Evolutionary conservation across 2,113 vertebrate species (phyloP), one percentile per base, ranked within the genome.

Genomic region (Caloenas nicobarica): DNA sequence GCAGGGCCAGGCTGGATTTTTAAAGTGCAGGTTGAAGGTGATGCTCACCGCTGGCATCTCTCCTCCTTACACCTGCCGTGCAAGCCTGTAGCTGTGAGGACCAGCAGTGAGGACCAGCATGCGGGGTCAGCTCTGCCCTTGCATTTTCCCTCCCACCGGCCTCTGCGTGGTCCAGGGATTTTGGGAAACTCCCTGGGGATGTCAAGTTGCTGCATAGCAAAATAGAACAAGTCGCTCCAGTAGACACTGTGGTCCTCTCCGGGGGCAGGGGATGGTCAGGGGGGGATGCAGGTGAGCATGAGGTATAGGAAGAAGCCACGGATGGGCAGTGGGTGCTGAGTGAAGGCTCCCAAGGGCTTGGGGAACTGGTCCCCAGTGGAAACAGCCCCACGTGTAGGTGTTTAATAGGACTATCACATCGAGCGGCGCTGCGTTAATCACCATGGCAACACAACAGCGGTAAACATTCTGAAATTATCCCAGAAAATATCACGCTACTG

Each of bases 391-490:
- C 1, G 16, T 88, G 96, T 84, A 84, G 97, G 96, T 96, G 94
- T 96, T 97, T 94, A 95, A 96, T 91, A 76, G 94, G 86, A 64
- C 44, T 66, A 66, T 70, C 10, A n/a, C 78, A 66, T 54, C 1
- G 40, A 95, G 58, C 38, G 25, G 54, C 54, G 16, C 71, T 91
- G 79, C 85, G 90, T 96, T 97, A 93, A 97, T 95, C 58, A 11
- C 85, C 91, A 96, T 93, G 94, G 94, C 68, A 96, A 97, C 97
- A 73, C 0, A 15, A 70, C 80, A 91, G 92, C 15, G 6, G 93
- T 91, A 95, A 95, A 94, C 65, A 95, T 65, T 15, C 91, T 91
- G 93, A 96, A 95, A 79, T 86, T 91, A 96, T 40, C 81, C 90
- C 2, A 7, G 81, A 81, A 95, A 96, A 88, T 50, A 95, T 65